phyloP scores from a whole-genome alignment of 2,797 vertebrate species.

The Notamacropus eugenii region DNA sequence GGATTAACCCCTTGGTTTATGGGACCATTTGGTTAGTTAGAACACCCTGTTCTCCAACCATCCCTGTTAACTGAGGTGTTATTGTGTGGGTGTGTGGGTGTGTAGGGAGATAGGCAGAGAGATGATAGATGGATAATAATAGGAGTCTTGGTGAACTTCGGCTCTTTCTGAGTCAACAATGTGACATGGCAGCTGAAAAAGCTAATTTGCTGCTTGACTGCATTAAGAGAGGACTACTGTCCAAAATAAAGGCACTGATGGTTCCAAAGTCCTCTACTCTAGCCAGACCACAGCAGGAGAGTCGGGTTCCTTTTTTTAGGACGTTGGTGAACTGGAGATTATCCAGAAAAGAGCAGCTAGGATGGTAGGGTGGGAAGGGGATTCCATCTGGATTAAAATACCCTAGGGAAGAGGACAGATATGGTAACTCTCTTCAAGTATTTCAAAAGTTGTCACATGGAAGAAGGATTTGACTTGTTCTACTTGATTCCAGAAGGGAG shows the following conservation, averaged over 20 bases:
- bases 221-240: background rate
- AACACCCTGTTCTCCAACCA: accelerated
- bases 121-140: constrained; percentile 7
- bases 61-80: background rate
- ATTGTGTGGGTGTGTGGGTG: background rate
- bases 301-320: background rate
- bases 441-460: background rate
- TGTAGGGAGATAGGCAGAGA: constrained; percentile 8
- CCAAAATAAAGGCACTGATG: background rate
- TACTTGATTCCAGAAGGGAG: background rate
- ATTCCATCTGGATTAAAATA: background rate
- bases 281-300: background rate
- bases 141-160: background rate
- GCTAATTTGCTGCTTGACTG: background rate
- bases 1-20: background rate
- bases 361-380: background rate
- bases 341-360: background rate
- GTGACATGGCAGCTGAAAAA: background rate
- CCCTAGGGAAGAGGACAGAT: background rate
- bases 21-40: background rate
- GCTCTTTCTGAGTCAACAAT: background rate
- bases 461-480: background rate
- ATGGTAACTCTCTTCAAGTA: background rate
- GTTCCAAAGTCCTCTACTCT: background rate
- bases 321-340: background rate